phyloP scores from a whole-genome alignment of 2,797 vertebrate genomes.

The Neosilurus hyrtlii region DNA sequence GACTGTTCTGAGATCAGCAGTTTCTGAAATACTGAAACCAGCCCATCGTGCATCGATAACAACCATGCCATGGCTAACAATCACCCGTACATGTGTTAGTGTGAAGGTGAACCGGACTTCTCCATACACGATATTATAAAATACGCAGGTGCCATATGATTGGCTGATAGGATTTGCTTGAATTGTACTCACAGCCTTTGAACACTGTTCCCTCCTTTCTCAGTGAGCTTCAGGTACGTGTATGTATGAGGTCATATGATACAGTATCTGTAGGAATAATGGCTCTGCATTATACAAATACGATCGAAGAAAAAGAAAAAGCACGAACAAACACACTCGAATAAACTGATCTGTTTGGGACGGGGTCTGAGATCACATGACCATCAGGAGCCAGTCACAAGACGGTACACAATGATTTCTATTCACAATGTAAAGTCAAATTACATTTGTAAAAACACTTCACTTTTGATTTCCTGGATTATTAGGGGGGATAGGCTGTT shows the following conservation, averaged over 20 bases:
- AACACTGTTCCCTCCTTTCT: neutral
- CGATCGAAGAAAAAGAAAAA: neutral
- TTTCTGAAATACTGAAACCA: too few relatives aligned
- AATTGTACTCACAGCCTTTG: neutral
- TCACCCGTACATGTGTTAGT: too few relatives aligned
- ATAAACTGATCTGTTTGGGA: neutral
- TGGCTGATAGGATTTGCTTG: neutral
- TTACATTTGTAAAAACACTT: neutral
- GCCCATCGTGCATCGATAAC: too few relatives aligned
- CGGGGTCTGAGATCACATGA: constrained; percentile 2
- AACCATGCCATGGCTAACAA: too few relatives aligned
- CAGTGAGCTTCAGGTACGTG: neutral
- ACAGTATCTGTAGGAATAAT: neutral
- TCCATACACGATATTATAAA: neutral
- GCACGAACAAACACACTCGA: neutral
- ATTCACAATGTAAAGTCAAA: neutral
- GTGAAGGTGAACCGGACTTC: neutral
- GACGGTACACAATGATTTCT: neutral
- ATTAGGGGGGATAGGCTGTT: too few relatives aligned
- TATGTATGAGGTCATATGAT: neutral
- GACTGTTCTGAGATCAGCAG: too few relatives aligned
- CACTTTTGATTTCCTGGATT: too few relatives aligned
- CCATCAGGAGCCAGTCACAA: constrained; percentile 5
- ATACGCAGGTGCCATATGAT: neutral
- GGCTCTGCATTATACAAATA: neutral